Percentiles rank a stretch among this genome's conserved stretches.
phyloP scores from a whole-genome alignment of 2,113 vertebrate genomes.

The Trochalopteron elliotii region DNA sequence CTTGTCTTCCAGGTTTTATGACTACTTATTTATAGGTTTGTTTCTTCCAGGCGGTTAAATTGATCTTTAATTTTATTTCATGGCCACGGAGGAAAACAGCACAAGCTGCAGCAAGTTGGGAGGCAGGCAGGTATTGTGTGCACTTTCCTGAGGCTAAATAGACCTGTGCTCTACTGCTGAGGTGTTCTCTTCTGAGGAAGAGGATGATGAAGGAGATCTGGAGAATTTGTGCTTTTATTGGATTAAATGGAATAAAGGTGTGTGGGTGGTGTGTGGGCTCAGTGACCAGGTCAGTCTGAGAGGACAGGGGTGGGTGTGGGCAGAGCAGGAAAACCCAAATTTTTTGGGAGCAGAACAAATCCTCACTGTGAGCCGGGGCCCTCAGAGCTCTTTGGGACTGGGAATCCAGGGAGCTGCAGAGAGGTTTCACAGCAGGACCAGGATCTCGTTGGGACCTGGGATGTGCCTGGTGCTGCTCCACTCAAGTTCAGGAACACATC shows the following conservation, averaged over 20 bases:
- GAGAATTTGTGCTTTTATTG: not conserved
- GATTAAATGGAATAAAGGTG: not conserved
- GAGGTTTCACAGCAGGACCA: no score
- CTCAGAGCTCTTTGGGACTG: not conserved
- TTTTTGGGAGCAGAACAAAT: not conserved
- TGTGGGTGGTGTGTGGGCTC: not conserved
- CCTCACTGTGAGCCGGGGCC: not conserved
- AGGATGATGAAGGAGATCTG: not conserved
- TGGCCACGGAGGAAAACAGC: slow-evolving; percentile 44
- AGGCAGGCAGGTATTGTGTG: slow-evolving; percentile 1
- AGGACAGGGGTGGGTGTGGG: not conserved
- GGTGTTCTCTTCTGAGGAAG: not conserved
- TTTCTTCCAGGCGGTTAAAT: slow-evolving; percentile 58
- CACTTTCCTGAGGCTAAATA: slow-evolving; percentile 53
- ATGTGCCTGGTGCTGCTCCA: no score
- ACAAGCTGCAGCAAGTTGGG: slow-evolving; percentile 47
- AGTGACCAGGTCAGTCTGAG: not conserved
- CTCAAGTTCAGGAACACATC: no score
- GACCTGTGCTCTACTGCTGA: not conserved
- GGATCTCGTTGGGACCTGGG: no score
- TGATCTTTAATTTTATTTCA: slow-evolving; percentile 64
- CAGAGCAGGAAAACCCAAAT: not conserved
- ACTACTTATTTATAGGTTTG: slow-evolving; percentile 57
- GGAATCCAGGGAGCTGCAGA: no score
- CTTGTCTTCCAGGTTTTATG: slow-evolving; percentile 45